Base-by-base conservation (phyloP, 2,797 vertebrate species). In the Telmatherina bonti region DNA sequence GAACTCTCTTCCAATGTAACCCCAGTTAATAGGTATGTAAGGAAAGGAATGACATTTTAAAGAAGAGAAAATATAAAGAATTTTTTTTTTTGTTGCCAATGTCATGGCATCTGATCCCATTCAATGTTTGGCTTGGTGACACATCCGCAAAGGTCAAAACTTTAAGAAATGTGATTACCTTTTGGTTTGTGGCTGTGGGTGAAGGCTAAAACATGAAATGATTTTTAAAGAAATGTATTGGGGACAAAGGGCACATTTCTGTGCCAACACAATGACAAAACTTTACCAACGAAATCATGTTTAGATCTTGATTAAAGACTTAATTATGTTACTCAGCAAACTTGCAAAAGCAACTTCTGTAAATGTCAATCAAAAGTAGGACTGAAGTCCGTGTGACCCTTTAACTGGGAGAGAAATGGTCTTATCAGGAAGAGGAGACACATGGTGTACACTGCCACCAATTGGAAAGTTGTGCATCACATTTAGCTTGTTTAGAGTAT, bases 21-120 rank as follows among this genome's bases (percentile, higher is more conserved):
- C 69, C 57, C 61, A 72, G 68, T 90, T 91, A 88, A 88, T 84
- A 74, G 86, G 73, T 72, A 79, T 74, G 70, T 79, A 72, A 74
- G 51, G 60, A 74, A 75, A 74, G 74, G 74, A 86, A 79, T 89
- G 80, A 85, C 89, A 88, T 91, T 92, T 91, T 87, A 87, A 85
- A 89, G 82, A 88, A 82, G 78, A 85, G 75, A 89, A 86, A 91
- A 88, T 91, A 87, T 88, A 75, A 85, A 85, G 76, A 7, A 55
- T 62, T 16, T 16, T 18, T 10, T 38, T 64, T 78, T n/a, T 63
- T 78, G 59, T 58, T 52, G 57, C 51, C 59, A 55, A 36, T 35
- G 64, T 61, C 62, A 29, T 61, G 45, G 65, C 35, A 65, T 74
- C 68, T 84, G 80, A 84, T 75, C 77, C 66, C 73, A 64, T 70